Percentiles rank a stretch among this genome's conserved stretches.
phyloP scores from a whole-genome alignment of 2,113 vertebrate species.

The Eolophus roseicapilla region DNA sequence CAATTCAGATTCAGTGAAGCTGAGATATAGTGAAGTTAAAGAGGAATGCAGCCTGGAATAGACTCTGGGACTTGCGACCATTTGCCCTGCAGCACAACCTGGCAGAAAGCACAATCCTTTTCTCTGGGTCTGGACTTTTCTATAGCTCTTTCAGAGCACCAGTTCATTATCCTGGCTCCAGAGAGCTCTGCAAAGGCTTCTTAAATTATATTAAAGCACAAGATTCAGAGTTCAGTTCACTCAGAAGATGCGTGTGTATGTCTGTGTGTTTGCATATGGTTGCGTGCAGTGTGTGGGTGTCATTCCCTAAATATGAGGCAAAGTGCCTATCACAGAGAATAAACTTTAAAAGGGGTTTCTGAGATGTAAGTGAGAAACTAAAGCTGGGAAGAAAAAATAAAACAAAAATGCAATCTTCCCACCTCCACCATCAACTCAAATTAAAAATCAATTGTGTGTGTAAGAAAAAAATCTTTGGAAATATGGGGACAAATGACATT shows the following conservation, averaged over 20 bases:
- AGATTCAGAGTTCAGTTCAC: background rate
- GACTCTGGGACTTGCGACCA: background rate
- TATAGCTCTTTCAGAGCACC: background rate
- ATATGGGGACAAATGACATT: conserved; percentile 16
- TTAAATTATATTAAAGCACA: background rate
- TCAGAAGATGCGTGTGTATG: background rate
- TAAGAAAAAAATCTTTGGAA: conserved; percentile 27
- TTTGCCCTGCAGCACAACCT: background rate
- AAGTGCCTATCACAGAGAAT: conserved; percentile 38
- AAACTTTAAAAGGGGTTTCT: conserved; percentile 57
- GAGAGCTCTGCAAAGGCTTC: background rate
- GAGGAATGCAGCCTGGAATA: background rate
- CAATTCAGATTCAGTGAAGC: background rate
- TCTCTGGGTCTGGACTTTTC: background rate
- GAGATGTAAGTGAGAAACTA: conserved; percentile 58
- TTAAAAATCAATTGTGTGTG: conserved; percentile 14
- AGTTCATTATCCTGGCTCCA: background rate
- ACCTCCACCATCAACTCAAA: background rate
- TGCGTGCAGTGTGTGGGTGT: background rate
- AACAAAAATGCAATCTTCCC: background rate
- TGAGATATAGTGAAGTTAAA: background rate
- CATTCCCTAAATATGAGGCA: conserved; percentile 38
- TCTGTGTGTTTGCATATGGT: conserved; percentile 27
- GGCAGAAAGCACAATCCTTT: background rate
- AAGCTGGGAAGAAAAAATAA: background rate